These are phyloP conservation scores for Pristiophorus japonicus DNA, from an alignment of 2,113 vertebrate species.

Conservation along the genomic window DNA sequence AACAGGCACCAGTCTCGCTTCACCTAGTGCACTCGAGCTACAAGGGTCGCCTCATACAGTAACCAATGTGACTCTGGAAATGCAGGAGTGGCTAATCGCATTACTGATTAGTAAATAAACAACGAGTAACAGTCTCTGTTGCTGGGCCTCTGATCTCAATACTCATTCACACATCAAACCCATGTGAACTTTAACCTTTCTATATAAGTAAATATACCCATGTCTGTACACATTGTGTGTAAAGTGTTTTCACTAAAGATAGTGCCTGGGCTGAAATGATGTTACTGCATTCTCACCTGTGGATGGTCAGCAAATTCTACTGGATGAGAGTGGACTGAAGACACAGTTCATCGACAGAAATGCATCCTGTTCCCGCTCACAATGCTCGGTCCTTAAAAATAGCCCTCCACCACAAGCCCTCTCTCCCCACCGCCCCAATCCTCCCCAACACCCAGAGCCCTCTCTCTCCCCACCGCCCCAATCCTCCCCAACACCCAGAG, in stretches of 20 bases:
- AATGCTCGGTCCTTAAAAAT: neutral
- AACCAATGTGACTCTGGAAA: neutral
- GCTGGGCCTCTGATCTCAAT: neutral
- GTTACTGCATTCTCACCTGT: neutral
- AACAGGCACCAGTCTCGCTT: neutral
- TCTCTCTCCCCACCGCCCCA: too few relatives aligned
- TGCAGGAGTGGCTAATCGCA: neutral
- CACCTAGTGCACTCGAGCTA: neutral
- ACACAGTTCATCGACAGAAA: neutral
- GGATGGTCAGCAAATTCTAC: neutral
- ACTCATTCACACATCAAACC: neutral
- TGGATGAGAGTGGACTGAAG: neutral
- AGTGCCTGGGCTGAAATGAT: neutral
- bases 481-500: too few relatives aligned
- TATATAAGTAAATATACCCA: neutral
- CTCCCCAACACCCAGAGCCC: too few relatives aligned
- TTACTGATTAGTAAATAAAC: neutral
- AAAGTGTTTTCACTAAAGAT: neutral
- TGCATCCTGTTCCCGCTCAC: neutral
- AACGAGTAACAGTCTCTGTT: neutral
- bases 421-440: too few relatives aligned
- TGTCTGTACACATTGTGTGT: neutral
- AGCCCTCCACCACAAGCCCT: neutral
- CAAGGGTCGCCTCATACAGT: neutral
- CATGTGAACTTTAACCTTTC: neutral